These are phyloP conservation scores for Meriones unguiculatus DNA, from an alignment of 2,113 vertebrate genomes.

Conservation along the genomic window DNA sequence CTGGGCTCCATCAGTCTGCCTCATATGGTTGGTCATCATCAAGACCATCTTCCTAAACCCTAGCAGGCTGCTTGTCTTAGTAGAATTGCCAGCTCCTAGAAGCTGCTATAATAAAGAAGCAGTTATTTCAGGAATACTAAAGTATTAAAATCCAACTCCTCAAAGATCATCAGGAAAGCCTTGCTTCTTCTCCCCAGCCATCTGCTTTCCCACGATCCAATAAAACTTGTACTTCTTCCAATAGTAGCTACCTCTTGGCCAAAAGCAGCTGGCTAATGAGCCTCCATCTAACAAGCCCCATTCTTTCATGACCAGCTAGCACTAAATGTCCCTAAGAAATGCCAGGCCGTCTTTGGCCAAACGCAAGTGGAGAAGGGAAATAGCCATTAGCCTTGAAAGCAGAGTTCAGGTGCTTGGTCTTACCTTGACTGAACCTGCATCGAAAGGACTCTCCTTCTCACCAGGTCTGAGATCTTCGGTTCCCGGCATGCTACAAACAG, in stretches of 20 bases:
- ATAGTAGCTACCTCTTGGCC: slow-evolving; percentile 57
- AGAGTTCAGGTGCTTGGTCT: slow-evolving; percentile 78
- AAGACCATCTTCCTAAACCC: slow-evolving; percentile 3
- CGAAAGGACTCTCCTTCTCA: slow-evolving; percentile 93
- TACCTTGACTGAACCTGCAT: slow-evolving; percentile 94
- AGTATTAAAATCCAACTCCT: slow-evolving; percentile 36
- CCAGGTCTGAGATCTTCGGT: slow-evolving; percentile 97
- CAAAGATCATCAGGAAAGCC: slow-evolving; percentile 36
- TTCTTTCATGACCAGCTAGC: slow-evolving; percentile 73
- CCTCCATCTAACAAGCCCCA: slow-evolving; percentile 10
- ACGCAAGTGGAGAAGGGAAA: slow-evolving; percentile 35
- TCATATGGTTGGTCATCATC: background rate
- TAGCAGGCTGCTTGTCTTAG: background rate
- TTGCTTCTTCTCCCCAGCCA: slow-evolving; percentile 4
- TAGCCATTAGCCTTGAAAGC: slow-evolving; percentile 60
- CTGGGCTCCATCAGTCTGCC: background rate
- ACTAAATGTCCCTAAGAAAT: slow-evolving; percentile 47
- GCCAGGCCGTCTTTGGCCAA: slow-evolving; percentile 48
- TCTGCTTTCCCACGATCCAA: slow-evolving; percentile 43
- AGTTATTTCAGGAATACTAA: slow-evolving; percentile 1
- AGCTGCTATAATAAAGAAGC: background rate
- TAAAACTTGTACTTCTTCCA: slow-evolving; percentile 38
- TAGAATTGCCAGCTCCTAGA: background rate
- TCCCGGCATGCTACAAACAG: slow-evolving; percentile 93
- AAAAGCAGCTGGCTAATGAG: slow-evolving; percentile 55